A percentile compares a stretch with the other conserved stretches of the same genome.
phyloP scores from a whole-genome alignment of 2,113 vertebrate genomes.

The Corythaixoides concolor region DNA sequence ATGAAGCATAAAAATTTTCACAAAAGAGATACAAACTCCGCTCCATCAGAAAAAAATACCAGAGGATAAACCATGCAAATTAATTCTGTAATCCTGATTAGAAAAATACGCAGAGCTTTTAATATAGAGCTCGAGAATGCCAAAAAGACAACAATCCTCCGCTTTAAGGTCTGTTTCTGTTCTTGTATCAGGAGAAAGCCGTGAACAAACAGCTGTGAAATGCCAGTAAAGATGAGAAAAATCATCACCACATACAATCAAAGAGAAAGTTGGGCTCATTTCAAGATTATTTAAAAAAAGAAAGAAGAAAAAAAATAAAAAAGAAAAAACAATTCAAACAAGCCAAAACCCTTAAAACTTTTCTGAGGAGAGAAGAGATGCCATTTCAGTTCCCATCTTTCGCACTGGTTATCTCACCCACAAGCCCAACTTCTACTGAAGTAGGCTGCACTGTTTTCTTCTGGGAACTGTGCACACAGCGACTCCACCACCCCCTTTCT shows the following conservation, averaged over 20 bases:
- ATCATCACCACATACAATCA: neutral
- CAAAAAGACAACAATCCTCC: constrained; percentile 36
- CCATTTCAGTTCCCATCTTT: neutral
- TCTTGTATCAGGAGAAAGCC: constrained; percentile 16
- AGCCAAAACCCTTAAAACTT: neutral
- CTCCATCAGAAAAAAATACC: constrained; percentile 8
- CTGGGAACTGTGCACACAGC: neutral
- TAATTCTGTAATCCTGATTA: constrained; percentile 65
- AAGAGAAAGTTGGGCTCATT: neutral
- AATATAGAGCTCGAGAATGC: constrained; percentile 6
- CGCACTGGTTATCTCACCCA: neutral
- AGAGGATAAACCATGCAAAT: constrained; percentile 49
- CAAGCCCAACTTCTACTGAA: neutral
- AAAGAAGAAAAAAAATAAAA: neutral
- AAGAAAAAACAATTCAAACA: neutral
- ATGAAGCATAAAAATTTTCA: constrained; percentile 22
- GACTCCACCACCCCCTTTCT: neutral
- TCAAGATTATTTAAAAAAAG: neutral
- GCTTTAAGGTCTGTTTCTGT: constrained; percentile 26
- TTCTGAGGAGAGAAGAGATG: neutral
- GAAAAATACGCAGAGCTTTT: constrained; percentile 34
- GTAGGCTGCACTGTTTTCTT: neutral
- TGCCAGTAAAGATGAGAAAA: constrained; percentile 33
- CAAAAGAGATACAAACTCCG: neutral
- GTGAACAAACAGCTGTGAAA: constrained; percentile 58